Evolutionary conservation across 2,113 vertebrate species (phyloP).

Genomic region (Mesembrinibis cayennensis): DNA sequence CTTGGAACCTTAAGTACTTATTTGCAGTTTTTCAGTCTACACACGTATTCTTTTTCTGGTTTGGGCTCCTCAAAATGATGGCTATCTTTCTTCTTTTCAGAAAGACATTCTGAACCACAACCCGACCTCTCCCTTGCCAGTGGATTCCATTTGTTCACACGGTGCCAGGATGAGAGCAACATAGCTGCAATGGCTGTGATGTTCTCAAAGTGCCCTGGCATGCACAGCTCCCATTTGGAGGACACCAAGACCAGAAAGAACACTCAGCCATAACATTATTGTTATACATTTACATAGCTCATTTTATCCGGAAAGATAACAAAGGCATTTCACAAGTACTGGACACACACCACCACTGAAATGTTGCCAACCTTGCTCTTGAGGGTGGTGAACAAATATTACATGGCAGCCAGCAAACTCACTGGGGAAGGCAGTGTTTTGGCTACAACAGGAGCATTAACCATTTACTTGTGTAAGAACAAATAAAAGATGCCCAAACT

Average conservation of each 20-base stretch:
- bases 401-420: neutral
- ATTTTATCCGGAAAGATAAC: slow-evolving; percentile 19
- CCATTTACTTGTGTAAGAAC: neutral
- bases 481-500: neutral
- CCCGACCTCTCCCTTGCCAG: neutral
- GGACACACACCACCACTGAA: neutral
- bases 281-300: neutral
- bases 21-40: slow-evolving; percentile 32
- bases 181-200: neutral
- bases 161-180: neutral
- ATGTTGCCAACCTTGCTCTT: neutral
- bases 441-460: neutral
- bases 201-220: neutral
- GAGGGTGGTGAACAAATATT: neutral
- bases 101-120: neutral
- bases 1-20: neutral
- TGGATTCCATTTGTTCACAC: neutral
- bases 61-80: neutral
- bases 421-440: neutral
- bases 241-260: neutral
- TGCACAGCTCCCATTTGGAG: neutral
- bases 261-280: neutral
- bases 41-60: neutral
- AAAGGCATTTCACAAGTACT: slow-evolving; percentile 34
- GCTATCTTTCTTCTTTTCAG: neutral